Conservation (phyloP, 37 sponge, comb jelly and placozoan species). For the Ephydatia muelleri region DNA sequence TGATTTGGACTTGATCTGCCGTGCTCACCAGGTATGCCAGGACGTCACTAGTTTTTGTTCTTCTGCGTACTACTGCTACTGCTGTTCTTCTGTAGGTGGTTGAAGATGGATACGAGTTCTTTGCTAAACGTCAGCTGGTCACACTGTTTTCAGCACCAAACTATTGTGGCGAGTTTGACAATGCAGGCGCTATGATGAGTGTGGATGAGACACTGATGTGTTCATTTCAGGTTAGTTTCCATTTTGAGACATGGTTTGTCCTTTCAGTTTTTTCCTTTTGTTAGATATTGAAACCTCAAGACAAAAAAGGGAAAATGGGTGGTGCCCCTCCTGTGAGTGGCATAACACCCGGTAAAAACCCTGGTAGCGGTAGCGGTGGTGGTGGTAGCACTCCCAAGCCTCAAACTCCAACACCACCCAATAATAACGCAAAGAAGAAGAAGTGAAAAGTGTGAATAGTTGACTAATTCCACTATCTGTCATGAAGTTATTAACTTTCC, state of each 20-base stretch:
- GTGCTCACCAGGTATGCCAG: slow-evolving; percentile 95
- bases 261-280: not conserved
- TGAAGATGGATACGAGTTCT: slow-evolving; percentile 97
- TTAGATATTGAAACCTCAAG: slow-evolving; percentile 80
- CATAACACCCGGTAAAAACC: not conserved
- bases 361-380: not conserved
- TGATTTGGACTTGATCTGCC: slow-evolving; percentile 95
- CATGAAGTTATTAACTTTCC: too few relatives aligned
- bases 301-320: slow-evolving; percentile 52
- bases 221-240: slow-evolving; percentile 83
- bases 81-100: slow-evolving; percentile 59
- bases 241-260: not conserved
- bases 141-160: slow-evolving; percentile 96
- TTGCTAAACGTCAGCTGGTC: slow-evolving; percentile 95
- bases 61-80: not conserved
- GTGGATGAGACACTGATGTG: slow-evolving; percentile 97
- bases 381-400: too few relatives aligned
- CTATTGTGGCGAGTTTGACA: slow-evolving; percentile 98
- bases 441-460: too few relatives aligned
- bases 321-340: not conserved
- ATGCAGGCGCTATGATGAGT: slow-evolving; percentile 98
- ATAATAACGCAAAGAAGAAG: too few relatives aligned
- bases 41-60: not conserved
- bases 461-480: too few relatives aligned
- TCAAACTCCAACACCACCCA: too few relatives aligned